Evolutionary conservation across 2,888 invertebrate genomes (phyloP).

Genomic region (Oeneis ivallda): DNA sequence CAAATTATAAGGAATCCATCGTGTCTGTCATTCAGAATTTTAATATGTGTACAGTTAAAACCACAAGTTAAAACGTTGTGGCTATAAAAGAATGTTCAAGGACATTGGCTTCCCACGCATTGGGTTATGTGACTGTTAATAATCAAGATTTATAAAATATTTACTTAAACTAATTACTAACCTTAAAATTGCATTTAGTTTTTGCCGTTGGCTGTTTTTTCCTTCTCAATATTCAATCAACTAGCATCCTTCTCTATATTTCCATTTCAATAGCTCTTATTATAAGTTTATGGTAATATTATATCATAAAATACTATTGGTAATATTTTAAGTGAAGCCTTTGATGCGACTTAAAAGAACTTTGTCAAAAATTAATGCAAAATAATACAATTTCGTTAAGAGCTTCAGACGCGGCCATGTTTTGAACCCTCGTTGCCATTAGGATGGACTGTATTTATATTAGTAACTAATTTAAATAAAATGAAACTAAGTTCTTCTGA

Average conservation of each 20-base stretch:
- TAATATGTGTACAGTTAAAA: background rate
- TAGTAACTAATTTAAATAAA: slow-evolving; percentile 78
- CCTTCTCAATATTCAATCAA: background rate
- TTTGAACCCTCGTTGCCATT: slow-evolving; percentile 64
- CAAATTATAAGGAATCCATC: slow-evolving; percentile 28
- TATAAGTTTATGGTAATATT: slow-evolving; percentile 12
- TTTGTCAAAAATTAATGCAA: slow-evolving; percentile 79
- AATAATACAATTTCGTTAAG: slow-evolving; percentile 79
- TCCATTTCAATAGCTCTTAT: slow-evolving; percentile 7
- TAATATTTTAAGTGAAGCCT: slow-evolving; percentile 40
- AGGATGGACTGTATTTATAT: slow-evolving; percentile 70
- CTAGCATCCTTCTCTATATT: slow-evolving; percentile 4
- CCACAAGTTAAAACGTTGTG: background rate
- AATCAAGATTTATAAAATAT: background rate
- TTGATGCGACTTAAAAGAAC: slow-evolving; percentile 52
- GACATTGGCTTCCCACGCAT: background rate
- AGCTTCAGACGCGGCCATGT: slow-evolving; percentile 63
- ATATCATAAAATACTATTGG: slow-evolving; percentile 13
- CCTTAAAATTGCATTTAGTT: background rate
- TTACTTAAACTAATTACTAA: too few species aligned
- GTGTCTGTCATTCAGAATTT: slow-evolving; percentile 15
- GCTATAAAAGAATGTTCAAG: background rate
- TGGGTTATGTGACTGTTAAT: background rate
- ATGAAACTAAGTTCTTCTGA: slow-evolving; percentile 73
- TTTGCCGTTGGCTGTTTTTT: background rate